These are phyloP conservation scores for Lophotis ruficrista DNA, from an alignment of 2,113 vertebrate genomes.

Conservation along the genomic window DNA sequence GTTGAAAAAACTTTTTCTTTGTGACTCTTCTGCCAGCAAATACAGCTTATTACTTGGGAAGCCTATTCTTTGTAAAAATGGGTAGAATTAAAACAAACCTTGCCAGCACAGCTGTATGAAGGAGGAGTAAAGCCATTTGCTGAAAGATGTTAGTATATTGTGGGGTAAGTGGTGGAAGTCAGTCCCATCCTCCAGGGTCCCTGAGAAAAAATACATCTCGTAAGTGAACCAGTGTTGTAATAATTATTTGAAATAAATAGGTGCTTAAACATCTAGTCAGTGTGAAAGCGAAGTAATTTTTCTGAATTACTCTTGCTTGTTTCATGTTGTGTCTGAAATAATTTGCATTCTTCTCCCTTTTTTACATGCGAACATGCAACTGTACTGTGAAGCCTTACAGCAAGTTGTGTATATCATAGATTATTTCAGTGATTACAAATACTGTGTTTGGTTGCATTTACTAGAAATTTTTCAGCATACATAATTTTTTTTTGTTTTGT, in stretches of 20 bases:
- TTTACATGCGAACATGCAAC: neutral
- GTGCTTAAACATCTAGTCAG: neutral
- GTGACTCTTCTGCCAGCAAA: neutral
- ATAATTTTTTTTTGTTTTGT: neutral
- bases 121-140: neutral
- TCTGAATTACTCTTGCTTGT: neutral
- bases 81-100: neutral
- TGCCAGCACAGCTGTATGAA: neutral
- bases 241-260: neutral
- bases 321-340: neutral
- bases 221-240: fast-evolving
- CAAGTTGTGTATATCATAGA: neutral
- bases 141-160: neutral
- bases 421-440: neutral
- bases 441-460: neutral
- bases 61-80: neutral
- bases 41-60: neutral
- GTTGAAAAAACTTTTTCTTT: neutral
- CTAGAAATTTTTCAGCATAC: neutral
- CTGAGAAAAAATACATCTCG: neutral
- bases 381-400: neutral
- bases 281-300: neutral
- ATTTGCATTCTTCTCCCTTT: neutral
- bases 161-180: neutral
- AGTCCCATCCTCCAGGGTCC: neutral